Percentiles rank a stretch among this genome's conserved stretches.
Evolutionary conservation across 2,113 vertebrate species (phyloP).

Genomic region (Vanacampus margaritifer): DNA sequence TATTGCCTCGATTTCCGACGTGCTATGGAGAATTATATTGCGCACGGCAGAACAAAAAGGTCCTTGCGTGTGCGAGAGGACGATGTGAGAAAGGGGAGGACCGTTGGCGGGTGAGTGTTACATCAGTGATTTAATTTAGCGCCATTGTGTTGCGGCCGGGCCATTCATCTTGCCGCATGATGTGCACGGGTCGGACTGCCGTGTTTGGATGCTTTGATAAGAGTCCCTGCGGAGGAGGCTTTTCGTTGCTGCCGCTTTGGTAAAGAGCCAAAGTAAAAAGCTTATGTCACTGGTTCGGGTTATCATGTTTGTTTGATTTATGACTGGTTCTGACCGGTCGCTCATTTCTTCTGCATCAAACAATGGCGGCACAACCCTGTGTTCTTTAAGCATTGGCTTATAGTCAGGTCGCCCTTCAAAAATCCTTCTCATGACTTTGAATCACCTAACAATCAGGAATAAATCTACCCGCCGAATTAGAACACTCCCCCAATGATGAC

Average conservation of each 20-base stretch:
- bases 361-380: neutral
- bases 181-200: constrained; percentile 31
- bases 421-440: neutral
- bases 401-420: neutral
- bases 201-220: constrained; percentile 58
- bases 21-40: constrained; percentile 48
- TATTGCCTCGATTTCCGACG: constrained; percentile 36
- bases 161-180: constrained; percentile 56
- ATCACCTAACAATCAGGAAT: neutral
- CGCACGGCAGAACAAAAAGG: constrained; percentile 46
- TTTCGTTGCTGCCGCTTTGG: constrained; percentile 3
- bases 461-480: neutral
- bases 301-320: neutral
- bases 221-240: constrained; percentile 34
- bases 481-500: neutral
- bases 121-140: constrained; percentile 71
- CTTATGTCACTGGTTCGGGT: neutral
- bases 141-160: constrained; percentile 52
- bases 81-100: constrained; percentile 39
- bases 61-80: constrained; percentile 54
- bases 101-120: constrained; percentile 45
- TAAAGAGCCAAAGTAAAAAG: constrained; percentile 36
- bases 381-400: neutral
- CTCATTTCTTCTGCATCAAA: neutral
- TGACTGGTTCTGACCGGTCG: neutral